phyloP scores from a whole-genome alignment of 2,888 invertebrate genomes.

The Ormyrus labotus region DNA sequence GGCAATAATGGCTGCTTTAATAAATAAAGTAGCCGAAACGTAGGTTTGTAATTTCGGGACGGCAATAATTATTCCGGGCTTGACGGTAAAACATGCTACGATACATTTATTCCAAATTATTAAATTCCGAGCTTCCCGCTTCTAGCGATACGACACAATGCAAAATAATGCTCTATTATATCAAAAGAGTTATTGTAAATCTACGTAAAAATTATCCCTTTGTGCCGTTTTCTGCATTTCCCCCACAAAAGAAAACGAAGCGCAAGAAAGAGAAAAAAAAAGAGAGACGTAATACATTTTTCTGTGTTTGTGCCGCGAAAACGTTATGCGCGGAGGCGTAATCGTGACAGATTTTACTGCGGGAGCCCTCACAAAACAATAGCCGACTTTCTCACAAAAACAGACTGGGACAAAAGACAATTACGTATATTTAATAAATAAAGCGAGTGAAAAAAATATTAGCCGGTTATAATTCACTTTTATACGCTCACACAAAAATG shows the following conservation, averaged over 20 bases:
- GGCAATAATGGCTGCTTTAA: no score
- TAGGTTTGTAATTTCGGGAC: no score
- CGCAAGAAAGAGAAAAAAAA: conserved; percentile 25
- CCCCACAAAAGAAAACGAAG: conserved; percentile 31
- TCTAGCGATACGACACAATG: not conserved
- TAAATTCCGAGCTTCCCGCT: not conserved
- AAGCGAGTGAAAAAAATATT: conserved; percentile 30
- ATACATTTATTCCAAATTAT: conserved; percentile 8
- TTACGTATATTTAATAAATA: conserved; percentile 33
- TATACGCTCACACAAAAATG: conserved; percentile 12
- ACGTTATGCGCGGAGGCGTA: conserved; percentile 38
- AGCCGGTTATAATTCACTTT: conserved; percentile 26
- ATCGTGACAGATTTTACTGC: conserved; percentile 57
- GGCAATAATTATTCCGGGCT: no score
- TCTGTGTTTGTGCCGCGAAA: conserved; percentile 27
- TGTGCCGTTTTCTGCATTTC: conserved; percentile 15
- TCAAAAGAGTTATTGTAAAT: conserved; percentile 31
- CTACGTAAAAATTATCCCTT: conserved; percentile 31
- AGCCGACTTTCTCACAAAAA: conserved; percentile 29
- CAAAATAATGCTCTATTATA: not conserved
- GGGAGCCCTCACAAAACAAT: conserved; percentile 28
- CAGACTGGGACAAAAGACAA: conserved; percentile 38
- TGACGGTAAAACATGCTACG: no score
- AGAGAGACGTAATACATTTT: conserved; percentile 41
- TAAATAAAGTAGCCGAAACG: no score